phyloP scores from a whole-genome alignment of 2,113 vertebrate species.

The Nothobranchius furzeri region DNA sequence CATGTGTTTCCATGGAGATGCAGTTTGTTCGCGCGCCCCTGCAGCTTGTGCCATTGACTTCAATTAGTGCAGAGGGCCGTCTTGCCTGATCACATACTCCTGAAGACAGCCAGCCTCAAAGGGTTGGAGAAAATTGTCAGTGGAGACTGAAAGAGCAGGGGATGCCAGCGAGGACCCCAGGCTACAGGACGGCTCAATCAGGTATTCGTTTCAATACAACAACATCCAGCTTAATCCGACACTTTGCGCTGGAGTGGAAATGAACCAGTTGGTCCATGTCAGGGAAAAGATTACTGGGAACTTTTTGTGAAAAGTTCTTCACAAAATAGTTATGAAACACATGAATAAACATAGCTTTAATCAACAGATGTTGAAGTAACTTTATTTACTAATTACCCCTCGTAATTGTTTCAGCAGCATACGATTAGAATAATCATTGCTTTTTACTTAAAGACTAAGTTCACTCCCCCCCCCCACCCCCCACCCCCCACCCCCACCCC shows the following conservation, averaged over 20 bases:
- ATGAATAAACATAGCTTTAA: too few relatives aligned
- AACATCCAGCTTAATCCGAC: neutral
- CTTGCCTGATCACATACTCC: conserved; percentile 66
- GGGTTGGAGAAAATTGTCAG: conserved; percentile 36
- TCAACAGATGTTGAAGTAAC: too few relatives aligned
- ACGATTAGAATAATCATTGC: too few relatives aligned
- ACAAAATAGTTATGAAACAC: too few relatives aligned
- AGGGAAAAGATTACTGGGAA: neutral
- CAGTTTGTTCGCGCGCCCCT: conserved; percentile 60
- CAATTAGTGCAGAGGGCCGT: conserved; percentile 73
- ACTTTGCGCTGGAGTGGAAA: neutral
- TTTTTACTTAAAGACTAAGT: too few relatives aligned
- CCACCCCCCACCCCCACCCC: too few relatives aligned
- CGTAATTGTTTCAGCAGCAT: too few relatives aligned
- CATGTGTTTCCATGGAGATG: conserved; percentile 79
- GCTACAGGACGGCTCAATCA: conserved; percentile 6
- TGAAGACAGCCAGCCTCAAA: conserved; percentile 50
- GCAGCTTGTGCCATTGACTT: conserved; percentile 77
- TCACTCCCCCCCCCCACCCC: too few relatives aligned
- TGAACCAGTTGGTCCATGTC: neutral
- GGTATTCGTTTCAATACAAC: neutral
- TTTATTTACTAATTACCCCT: too few relatives aligned
- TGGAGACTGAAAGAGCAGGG: conserved; percentile 19
- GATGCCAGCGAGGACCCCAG: neutral
- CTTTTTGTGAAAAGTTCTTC: too few relatives aligned